A percentile compares a stretch with the other conserved stretches of the same genome.
phyloP scores from a whole-genome alignment of 2,888 invertebrate species.

The Atethmia centrago region DNA sequence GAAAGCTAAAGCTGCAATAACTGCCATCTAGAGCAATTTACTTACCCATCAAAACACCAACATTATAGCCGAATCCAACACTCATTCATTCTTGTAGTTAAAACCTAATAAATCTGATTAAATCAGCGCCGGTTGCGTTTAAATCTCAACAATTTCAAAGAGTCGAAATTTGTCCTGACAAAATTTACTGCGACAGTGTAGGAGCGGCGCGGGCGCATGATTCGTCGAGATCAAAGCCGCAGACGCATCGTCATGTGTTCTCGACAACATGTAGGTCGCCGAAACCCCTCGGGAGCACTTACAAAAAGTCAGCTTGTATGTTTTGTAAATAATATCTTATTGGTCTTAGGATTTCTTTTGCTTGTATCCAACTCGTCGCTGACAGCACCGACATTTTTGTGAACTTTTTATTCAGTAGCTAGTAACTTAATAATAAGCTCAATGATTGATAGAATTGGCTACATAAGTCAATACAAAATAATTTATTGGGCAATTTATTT shows the following conservation, averaged over 20 bases:
- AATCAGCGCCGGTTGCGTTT: slow-evolving; percentile 77
- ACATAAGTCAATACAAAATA: not conserved
- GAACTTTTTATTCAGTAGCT: slow-evolving; percentile 52
- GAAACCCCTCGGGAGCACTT: slow-evolving; percentile 81
- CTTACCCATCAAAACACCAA: slow-evolving; percentile 69
- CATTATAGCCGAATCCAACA: slow-evolving; percentile 68
- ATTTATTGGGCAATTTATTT: not conserved
- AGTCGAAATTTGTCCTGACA: slow-evolving; percentile 88
- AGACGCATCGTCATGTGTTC: slow-evolving; percentile 76
- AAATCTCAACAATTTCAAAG: slow-evolving; percentile 84
- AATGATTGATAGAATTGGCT: slow-evolving; percentile 1
- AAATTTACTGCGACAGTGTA: slow-evolving; percentile 83
- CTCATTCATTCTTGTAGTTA: slow-evolving; percentile 74
- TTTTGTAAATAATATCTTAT: slow-evolving; percentile 88
- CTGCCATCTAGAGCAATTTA: slow-evolving; percentile 62
- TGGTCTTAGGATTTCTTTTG: slow-evolving; percentile 69
- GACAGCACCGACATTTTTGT: slow-evolving; percentile 64
- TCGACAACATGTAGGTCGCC: slow-evolving; percentile 82
- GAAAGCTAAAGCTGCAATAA: slow-evolving; percentile 39
- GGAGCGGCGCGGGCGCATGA: slow-evolving; percentile 70
- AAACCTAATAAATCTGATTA: slow-evolving; percentile 84
- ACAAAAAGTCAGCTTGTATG: slow-evolving; percentile 82
- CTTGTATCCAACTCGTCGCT: slow-evolving; percentile 42
- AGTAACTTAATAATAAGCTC: slow-evolving; percentile 32
- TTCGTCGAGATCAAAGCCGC: slow-evolving; percentile 78